Conservation (phyloP, 2,797 vertebrate species). For the Pangasius larnaudii region DNA sequence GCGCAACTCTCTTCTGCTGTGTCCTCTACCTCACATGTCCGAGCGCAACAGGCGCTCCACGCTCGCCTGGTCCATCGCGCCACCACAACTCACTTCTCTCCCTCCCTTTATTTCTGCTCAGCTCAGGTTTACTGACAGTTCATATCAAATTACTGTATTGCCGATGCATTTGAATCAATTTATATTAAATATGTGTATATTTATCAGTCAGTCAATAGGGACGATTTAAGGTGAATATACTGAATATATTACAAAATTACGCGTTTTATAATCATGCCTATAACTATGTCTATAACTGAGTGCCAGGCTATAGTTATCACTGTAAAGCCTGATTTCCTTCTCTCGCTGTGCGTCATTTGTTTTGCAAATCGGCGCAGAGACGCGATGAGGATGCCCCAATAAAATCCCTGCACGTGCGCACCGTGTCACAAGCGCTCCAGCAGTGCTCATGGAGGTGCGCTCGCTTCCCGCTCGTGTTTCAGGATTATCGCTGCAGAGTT, state of each 20-base stretch:
- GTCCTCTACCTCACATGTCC: neutral
- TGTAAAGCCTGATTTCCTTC: neutral
- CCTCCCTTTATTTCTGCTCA: neutral
- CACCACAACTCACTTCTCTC: neutral
- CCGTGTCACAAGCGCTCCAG: constrained; percentile 9
- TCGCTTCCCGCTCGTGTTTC: constrained; percentile 34
- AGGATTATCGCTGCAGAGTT: constrained; percentile 13
- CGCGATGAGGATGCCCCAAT: neutral
- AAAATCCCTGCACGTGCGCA: constrained; percentile 5
- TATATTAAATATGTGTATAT: neutral
- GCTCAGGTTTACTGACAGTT: neutral
- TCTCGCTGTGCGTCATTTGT: neutral
- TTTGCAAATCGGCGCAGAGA: neutral
- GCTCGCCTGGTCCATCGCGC: neutral
- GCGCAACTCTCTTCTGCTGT: constrained; percentile 51
- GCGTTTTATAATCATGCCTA: neutral
- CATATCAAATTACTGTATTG: neutral
- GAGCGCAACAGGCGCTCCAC: constrained; percentile 26
- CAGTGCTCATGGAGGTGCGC: constrained; percentile 12
- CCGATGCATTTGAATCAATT: neutral
- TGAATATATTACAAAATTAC: neutral
- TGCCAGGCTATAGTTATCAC: neutral
- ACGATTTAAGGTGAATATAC: neutral
- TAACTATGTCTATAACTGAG: too few species aligned
- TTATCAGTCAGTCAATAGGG: neutral